phyloP scores from a whole-genome alignment of 2,113 vertebrate genomes.

The Cephalopholis sonnerati region DNA sequence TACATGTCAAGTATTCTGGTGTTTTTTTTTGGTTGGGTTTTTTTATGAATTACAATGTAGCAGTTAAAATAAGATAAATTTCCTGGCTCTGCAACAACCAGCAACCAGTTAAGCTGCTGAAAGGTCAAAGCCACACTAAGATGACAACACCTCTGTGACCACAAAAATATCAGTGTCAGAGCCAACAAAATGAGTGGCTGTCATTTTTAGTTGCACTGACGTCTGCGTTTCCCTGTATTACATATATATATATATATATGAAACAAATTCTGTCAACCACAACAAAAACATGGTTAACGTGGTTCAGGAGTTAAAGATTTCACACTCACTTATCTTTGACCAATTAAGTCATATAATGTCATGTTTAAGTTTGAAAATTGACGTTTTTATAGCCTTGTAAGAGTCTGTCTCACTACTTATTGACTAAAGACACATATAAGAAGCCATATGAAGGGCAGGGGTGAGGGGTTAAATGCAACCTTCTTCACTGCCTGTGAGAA shows the following conservation, averaged over 20 bases:
- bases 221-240: not conserved
- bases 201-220: not conserved
- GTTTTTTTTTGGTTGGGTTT: not conserved
- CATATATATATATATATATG: too few relatives aligned
- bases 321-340: not conserved
- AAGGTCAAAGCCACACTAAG: slow-evolving; percentile 9
- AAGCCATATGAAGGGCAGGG: not conserved
- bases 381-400: not conserved
- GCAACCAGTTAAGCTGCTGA: not conserved
- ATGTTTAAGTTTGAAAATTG: not conserved
- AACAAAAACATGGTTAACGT: not conserved
- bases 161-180: not conserved
- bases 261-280: not conserved
- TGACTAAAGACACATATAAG: not conserved
- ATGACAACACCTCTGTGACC: not conserved
- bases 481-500: not conserved
- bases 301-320: not conserved
- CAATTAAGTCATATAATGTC: not conserved
- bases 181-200: not conserved
- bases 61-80: not conserved
- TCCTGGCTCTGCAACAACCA: not conserved
- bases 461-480: not conserved
- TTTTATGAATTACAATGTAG: not conserved
- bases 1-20: too few relatives aligned
- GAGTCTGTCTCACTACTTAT: not conserved